phyloP scores from a whole-genome alignment of 1,140 invertebrate species.

The Aphaenogaster ashmeadi region DNA sequence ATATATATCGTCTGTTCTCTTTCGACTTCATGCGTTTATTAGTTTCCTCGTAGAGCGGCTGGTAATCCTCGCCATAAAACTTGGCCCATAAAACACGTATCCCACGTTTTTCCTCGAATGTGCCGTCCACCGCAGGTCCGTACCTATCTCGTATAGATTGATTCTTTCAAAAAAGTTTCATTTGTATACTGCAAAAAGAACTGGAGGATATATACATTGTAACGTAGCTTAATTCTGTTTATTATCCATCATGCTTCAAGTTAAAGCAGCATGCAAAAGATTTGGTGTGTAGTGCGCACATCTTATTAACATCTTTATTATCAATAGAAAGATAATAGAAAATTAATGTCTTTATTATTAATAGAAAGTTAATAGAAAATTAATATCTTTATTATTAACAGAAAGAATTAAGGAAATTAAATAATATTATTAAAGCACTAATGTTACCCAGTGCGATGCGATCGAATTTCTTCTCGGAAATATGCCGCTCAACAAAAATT shows the following conservation, averaged over 20 bases:
- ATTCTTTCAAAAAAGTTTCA: constrained; percentile 38
- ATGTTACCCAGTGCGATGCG: background rate
- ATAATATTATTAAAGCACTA: background rate
- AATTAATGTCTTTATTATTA: background rate
- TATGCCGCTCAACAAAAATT: background rate
- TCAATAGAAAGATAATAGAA: background rate
- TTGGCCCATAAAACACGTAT: constrained; percentile 82
- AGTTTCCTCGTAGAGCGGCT: constrained; percentile 81
- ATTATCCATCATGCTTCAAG: background rate
- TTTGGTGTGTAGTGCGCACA: background rate
- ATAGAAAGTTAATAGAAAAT: background rate
- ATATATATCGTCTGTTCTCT: constrained; percentile 80
- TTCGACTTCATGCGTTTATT: constrained; percentile 78
- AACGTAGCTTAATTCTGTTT: background rate
- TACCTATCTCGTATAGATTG: constrained; percentile 67
- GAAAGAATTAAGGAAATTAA: background rate
- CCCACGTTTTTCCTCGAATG: constrained; percentile 71
- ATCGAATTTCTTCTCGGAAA: background rate
- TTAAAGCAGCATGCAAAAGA: background rate
- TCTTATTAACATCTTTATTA: constrained; percentile 17
- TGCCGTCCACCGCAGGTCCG: constrained; percentile 64
- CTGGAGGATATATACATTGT: background rate
- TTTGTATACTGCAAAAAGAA: background rate
- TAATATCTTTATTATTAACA: constrained; percentile 13
- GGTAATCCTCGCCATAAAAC: constrained; percentile 83